A percentile compares a stretch with the other conserved stretches of the same genome.
These are phyloP conservation scores for Otocyon megalotis DNA, from an alignment of 2,113 vertebrate genomes.

Conservation along the genomic window DNA sequence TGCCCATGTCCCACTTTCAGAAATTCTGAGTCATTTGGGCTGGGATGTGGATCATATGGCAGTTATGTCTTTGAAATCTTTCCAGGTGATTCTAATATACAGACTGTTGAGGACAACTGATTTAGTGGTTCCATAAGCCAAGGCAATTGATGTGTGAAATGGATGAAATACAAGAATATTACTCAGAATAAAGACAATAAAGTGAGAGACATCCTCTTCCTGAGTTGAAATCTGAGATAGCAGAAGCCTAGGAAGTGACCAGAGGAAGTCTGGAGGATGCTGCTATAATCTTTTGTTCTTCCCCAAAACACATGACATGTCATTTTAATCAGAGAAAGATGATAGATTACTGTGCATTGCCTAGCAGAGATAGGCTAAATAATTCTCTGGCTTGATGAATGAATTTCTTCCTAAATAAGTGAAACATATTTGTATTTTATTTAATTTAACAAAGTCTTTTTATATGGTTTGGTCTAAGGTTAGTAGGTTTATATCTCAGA, in stretches of 20 bases:
- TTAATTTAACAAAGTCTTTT: constrained; percentile 37
- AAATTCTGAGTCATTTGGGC: neutral
- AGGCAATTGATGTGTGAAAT: neutral
- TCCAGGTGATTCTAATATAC: neutral
- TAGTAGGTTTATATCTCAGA: constrained; percentile 72
- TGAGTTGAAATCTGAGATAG: neutral
- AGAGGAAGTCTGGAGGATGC: neutral
- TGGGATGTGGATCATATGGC: neutral
- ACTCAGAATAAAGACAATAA: neutral
- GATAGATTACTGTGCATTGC: constrained; percentile 2
- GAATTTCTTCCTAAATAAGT: constrained; percentile 63
- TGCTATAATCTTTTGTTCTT: neutral
- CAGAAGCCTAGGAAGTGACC: neutral
- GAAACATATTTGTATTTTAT: constrained; percentile 55
- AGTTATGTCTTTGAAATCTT: constrained; percentile 19
- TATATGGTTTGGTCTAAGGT: constrained; percentile 38
- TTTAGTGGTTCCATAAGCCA: neutral
- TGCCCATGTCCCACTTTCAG: neutral
- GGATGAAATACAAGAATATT: neutral
- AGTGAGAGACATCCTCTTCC: neutral
- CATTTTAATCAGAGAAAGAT: constrained; percentile 58
- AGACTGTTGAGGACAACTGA: neutral
- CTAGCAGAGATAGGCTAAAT: neutral
- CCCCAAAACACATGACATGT: neutral
- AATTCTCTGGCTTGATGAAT: constrained; percentile 75